Evolutionary conservation across 2,888 invertebrate species (phyloP).

Genomic region (Eledona agricola): DNA sequence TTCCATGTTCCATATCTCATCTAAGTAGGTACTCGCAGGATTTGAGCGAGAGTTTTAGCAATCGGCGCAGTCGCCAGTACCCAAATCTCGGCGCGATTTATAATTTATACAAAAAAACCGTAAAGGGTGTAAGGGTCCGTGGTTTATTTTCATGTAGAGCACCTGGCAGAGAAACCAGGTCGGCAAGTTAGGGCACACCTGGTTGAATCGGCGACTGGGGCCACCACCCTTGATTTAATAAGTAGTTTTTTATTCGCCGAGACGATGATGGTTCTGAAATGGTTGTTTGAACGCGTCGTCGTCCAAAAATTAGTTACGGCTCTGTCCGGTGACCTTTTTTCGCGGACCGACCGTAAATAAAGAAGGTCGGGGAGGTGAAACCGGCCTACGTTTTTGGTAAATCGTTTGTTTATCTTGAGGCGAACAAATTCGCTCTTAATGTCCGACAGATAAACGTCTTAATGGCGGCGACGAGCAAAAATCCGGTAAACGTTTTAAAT

Average conservation of each 20-base stretch:
- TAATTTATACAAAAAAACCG: slow-evolving; percentile 49
- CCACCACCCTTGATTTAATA: slow-evolving; percentile 54
- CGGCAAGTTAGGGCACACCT: slow-evolving; percentile 59
- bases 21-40: no score
- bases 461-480: slow-evolving; percentile 10
- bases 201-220: slow-evolving; percentile 45
- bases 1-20: no score
- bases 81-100: slow-evolving; percentile 38
- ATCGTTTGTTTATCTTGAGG: slow-evolving; percentile 6
- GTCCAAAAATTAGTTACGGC: slow-evolving; percentile 24
- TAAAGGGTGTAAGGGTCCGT: slow-evolving; percentile 51
- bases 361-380: slow-evolving; percentile 1
- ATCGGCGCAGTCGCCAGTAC: no score
- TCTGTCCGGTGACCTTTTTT: slow-evolving; percentile 22
- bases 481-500: slow-evolving; percentile 41
- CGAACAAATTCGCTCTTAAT: not conserved
- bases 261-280: slow-evolving; percentile 10
- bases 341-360: slow-evolving; percentile 1
- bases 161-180: slow-evolving; percentile 60
- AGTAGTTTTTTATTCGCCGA: slow-evolving; percentile 47
- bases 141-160: slow-evolving; percentile 59
- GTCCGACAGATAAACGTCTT: slow-evolving; percentile 9
- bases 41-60: no score
- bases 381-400: slow-evolving; percentile 11
- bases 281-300: slow-evolving; percentile 14